Conservation (phyloP, 2,113 vertebrate species). For the Arothron firmamentum region DNA sequence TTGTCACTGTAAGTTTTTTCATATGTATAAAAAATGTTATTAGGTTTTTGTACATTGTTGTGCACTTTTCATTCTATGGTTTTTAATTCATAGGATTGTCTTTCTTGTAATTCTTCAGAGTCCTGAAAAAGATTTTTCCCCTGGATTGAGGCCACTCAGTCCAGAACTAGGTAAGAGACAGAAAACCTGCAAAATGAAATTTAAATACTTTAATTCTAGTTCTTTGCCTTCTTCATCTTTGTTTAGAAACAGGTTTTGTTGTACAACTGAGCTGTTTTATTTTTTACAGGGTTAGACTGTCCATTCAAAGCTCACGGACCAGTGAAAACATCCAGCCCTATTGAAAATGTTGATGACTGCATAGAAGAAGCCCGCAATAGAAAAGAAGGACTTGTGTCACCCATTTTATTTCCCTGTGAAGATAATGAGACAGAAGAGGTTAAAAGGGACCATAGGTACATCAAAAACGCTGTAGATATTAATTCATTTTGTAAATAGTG, state of each 20-base stretch:
- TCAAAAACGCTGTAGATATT: conserved; percentile 14
- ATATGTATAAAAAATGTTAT: background rate
- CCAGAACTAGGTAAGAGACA: background rate
- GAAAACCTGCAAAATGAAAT: background rate
- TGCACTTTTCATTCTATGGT: background rate
- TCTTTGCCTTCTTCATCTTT: background rate
- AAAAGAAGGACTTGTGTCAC: conserved; percentile 26
- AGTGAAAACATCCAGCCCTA: conserved; percentile 70
- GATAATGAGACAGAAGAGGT: conserved; percentile 28
- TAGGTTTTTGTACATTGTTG: background rate
- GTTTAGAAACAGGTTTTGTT: background rate
- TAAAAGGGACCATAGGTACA: conserved; percentile 1
- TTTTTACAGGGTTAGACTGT: conserved; percentile 27
- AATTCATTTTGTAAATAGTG: background rate
- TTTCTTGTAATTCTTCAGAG: conserved; percentile 22
- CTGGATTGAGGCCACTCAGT: background rate
- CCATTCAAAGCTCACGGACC: conserved; percentile 42
- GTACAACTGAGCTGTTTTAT: background rate
- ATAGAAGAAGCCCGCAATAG: background rate
- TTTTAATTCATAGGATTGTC: background rate
- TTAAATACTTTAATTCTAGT: background rate
- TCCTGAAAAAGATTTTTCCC: conserved; percentile 3
- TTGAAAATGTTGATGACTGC: conserved; percentile 13
- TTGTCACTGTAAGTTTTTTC: too few relatives aligned
- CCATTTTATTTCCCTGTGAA: conserved; percentile 51